phyloP scores from a whole-genome alignment of 2,113 vertebrate species.

The Poecile atricapillus region DNA sequence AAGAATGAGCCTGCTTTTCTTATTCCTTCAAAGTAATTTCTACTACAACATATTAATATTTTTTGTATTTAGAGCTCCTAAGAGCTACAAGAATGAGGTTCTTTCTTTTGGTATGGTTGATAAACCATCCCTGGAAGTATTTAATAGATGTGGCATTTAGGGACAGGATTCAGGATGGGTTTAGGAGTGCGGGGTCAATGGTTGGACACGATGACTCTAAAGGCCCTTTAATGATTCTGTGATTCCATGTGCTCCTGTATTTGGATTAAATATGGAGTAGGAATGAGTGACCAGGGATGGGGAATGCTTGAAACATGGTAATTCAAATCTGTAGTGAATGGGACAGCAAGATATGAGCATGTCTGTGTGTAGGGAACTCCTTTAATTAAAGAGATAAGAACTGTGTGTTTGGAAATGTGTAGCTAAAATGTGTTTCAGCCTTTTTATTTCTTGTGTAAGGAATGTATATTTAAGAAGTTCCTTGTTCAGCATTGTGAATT shows the following conservation, averaged over 20 bases:
- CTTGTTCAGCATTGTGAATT: not conserved
- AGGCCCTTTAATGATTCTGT: not conserved
- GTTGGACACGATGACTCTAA: not conserved
- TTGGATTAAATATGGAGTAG: not conserved
- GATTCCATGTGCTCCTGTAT: not conserved
- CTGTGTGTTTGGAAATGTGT: not conserved
- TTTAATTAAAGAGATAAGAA: not conserved
- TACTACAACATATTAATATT: not conserved
- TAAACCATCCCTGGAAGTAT: not conserved
- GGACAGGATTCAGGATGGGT: not conserved
- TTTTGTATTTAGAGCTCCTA: not conserved
- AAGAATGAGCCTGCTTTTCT: not conserved
- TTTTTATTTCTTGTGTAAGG: not conserved
- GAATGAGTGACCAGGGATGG: not conserved
- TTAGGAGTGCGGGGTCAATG: not conserved
- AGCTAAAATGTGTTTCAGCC: not conserved
- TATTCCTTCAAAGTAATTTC: not conserved
- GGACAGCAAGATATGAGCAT: not conserved
- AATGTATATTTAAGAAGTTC: not conserved
- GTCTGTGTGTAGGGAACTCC: not conserved
- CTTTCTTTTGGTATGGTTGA: not conserved
- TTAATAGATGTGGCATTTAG: not conserved
- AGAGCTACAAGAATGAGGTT: not conserved
- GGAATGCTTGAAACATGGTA: not conserved
- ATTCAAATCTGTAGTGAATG: not conserved